These are phyloP conservation scores for Halictus quadricinctus DNA, from an alignment of 2,888 invertebrate species.

Conservation along the genomic window DNA sequence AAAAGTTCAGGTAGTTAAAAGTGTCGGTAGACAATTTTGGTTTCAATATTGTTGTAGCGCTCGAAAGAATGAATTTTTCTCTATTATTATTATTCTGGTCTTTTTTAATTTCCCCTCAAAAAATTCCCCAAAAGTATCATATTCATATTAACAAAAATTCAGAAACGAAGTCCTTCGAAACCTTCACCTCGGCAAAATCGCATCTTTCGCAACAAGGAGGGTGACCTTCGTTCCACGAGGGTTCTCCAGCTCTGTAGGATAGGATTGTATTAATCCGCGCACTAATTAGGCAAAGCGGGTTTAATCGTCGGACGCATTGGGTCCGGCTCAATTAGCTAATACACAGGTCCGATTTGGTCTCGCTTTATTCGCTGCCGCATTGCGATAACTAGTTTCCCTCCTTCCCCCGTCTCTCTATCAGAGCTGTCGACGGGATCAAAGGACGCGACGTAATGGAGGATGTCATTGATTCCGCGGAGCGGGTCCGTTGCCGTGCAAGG, in stretches of 20 bases:
- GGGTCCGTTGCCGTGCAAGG: neutral
- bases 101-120: neutral
- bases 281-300: slow-evolving; percentile 15
- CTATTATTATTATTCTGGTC: neutral
- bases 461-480: slow-evolving; percentile 16
- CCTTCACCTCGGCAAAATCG: neutral
- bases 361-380: slow-evolving; percentile 25
- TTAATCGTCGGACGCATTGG: slow-evolving; percentile 15
- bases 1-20: too few species aligned
- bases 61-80: neutral
- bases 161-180: neutral
- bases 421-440: slow-evolving; percentile 28
- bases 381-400: slow-evolving; percentile 11
- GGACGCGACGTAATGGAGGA: neutral
- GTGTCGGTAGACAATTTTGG: too few species aligned
- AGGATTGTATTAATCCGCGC: neutral
- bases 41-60: too few species aligned
- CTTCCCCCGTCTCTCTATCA: neutral
- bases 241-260: neutral
- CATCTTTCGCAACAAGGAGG: neutral
- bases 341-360: slow-evolving; percentile 27
- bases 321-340: slow-evolving; percentile 29
- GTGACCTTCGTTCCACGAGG: neutral
- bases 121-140: neutral
- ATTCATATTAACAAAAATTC: neutral